A percentile compares a stretch with the other conserved stretches of the same genome.
These are phyloP conservation scores for Cebus imitator DNA, from an alignment of 2,113 vertebrate species.

Conservation along the genomic window DNA sequence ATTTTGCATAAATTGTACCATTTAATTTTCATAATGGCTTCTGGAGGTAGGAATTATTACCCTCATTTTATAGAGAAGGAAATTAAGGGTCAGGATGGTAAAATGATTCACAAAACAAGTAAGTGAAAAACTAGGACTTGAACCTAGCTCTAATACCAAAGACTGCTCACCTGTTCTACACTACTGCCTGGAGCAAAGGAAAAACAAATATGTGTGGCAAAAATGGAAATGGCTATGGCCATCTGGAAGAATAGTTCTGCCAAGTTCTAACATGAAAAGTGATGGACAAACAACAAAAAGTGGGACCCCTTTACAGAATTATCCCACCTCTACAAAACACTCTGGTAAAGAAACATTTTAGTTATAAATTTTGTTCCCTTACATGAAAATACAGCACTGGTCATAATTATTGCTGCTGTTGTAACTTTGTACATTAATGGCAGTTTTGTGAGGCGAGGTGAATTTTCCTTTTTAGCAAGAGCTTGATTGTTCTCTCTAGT, in stretches of 20 bases:
- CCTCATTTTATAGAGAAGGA: not conserved
- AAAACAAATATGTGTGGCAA: not conserved
- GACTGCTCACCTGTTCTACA: not conserved
- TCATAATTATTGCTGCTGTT: not conserved
- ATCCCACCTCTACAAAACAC: not conserved
- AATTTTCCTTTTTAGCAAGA: constrained; percentile 49
- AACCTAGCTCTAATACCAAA: not conserved
- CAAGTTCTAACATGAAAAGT: not conserved
- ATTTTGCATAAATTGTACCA: not conserved
- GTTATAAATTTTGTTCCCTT: not conserved
- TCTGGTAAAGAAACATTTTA: not conserved
- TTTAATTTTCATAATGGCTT: constrained; percentile 25
- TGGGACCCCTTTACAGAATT: not conserved
- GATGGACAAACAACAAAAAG: not conserved
- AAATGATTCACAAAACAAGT: not conserved
- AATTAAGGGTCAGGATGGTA: not conserved
- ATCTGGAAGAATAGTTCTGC: constrained; percentile 39
- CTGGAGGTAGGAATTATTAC: not conserved
- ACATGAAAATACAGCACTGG: not conserved
- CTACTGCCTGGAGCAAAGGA: not conserved
- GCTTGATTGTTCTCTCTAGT: constrained; percentile 45
- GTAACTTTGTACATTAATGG: constrained; percentile 5
- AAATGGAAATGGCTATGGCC: not conserved
- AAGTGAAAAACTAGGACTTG: not conserved
- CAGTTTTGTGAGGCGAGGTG: constrained; percentile 45